These are phyloP conservation scores for Steinernema carpocapsae DNA, from an alignment of 2,888 invertebrate species.

Conservation along the genomic window DNA sequence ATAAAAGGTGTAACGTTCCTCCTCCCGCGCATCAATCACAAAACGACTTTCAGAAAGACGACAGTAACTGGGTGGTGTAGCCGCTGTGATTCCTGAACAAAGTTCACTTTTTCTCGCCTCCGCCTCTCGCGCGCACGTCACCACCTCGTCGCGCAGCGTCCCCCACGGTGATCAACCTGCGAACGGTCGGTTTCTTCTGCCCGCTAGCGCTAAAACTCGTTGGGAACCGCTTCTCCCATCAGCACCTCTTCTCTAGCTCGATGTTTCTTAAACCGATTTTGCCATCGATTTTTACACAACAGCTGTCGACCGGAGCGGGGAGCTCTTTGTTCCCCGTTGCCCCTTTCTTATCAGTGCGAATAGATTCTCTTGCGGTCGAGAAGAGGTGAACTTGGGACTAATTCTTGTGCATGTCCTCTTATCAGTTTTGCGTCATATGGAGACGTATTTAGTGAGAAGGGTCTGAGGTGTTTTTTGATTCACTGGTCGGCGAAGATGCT, in stretches of 20 bases:
- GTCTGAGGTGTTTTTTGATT: no score
- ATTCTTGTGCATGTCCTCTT: no score
- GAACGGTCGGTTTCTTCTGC: not conserved
- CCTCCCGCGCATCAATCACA: not conserved
- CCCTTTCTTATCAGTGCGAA: no score
- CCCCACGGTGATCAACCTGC: not conserved
- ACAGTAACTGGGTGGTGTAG: no score
- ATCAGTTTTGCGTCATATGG: not conserved
- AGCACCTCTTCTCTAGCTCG: not conserved
- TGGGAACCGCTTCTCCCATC: not conserved
- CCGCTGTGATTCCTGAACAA: not conserved
- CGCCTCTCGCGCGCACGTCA: not conserved
- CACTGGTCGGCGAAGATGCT: no score
- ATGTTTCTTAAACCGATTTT: slow-evolving; percentile 9
- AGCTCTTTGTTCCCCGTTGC: not conserved
- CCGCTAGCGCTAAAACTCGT: not conserved
- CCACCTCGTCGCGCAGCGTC: not conserved
- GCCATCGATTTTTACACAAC: slow-evolving; percentile 35
- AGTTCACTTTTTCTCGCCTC: slow-evolving; percentile 10
- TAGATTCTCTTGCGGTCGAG: not conserved
- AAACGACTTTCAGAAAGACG: not conserved
- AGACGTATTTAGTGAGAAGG: no score
- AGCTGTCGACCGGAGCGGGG: not conserved
- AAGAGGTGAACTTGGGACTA: not conserved
- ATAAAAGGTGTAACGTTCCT: not conserved